These are phyloP conservation scores for Helicoverpa zea DNA, from an alignment of 1,140 invertebrate genomes.

Conservation along the genomic window DNA sequence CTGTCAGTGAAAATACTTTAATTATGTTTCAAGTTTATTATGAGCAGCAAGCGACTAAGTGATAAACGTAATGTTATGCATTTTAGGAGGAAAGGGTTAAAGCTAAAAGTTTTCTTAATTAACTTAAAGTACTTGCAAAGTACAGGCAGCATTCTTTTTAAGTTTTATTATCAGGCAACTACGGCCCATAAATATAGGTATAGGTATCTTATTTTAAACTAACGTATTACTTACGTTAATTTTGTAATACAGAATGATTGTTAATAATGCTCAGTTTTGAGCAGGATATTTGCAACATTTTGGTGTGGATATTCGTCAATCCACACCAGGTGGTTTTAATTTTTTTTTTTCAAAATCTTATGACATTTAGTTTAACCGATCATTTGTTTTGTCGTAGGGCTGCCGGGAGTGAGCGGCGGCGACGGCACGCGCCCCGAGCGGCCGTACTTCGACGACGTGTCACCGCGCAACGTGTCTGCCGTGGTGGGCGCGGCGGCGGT, in stretches of 20 bases:
- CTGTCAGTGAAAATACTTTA: slow-evolving; percentile 20
- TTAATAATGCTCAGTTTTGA: too few relatives aligned
- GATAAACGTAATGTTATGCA: too few relatives aligned
- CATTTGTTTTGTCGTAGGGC: slow-evolving; percentile 60
- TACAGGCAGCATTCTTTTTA: too few relatives aligned
- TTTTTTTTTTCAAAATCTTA: background rate
- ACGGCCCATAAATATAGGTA: too few relatives aligned
- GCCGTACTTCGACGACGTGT: slow-evolving; percentile 95
- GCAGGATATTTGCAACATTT: too few relatives aligned
- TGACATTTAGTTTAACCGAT: background rate
- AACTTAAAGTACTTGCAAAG: too few relatives aligned
- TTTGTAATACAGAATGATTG: too few relatives aligned
- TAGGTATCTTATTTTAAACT: too few relatives aligned
- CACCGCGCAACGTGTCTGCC: slow-evolving; percentile 93
- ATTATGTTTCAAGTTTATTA: slow-evolving; percentile 5
- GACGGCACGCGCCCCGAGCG: slow-evolving; percentile 84
- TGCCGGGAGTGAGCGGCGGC: slow-evolving; percentile 60
- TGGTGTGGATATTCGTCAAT: background rate
- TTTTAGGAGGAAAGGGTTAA: too few relatives aligned
- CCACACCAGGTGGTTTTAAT: background rate
- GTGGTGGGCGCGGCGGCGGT: slow-evolving; percentile 94
- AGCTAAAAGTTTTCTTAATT: too few relatives aligned
- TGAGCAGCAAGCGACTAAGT: background rate
- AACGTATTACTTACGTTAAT: too few relatives aligned
- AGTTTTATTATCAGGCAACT: too few relatives aligned